Conservation (phyloP, 2,113 vertebrate species). For the Burhinus bistriatus region DNA sequence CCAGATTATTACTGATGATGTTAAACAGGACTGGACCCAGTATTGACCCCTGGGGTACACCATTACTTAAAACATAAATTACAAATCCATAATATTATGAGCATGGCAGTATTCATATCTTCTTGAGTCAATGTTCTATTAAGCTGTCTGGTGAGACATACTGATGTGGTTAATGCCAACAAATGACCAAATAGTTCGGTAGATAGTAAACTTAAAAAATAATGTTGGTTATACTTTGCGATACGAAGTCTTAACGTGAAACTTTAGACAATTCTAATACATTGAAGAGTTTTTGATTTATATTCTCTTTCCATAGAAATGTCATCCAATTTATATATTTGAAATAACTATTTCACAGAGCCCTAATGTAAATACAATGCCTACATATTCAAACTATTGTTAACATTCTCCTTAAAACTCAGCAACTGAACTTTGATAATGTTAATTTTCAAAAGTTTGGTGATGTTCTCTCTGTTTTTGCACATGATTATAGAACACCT, state of each 20-base stretch:
- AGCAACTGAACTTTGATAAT: background rate
- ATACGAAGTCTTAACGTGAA: background rate
- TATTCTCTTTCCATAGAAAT: background rate
- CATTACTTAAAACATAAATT: no score
- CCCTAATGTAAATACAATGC: background rate
- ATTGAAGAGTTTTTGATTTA: background rate
- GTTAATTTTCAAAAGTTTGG: background rate
- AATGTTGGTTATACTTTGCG: background rate
- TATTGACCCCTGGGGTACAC: no score
- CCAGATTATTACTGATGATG: no score
- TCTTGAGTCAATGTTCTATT: background rate
- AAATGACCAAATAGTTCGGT: background rate
- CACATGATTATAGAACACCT: background rate
- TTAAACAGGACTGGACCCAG: no score
- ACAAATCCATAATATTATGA: no score
- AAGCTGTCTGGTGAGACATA: background rate
- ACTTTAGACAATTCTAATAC: background rate
- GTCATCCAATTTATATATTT: background rate
- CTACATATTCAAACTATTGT: background rate
- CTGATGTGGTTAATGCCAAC: background rate
- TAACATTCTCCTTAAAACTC: background rate
- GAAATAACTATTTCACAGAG: background rate
- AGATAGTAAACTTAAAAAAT: background rate
- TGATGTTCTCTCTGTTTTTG: background rate
- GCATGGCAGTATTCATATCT: background rate